Base-by-base conservation (phyloP, 2,113 vertebrate species). In the Scomber scombrus region DNA sequence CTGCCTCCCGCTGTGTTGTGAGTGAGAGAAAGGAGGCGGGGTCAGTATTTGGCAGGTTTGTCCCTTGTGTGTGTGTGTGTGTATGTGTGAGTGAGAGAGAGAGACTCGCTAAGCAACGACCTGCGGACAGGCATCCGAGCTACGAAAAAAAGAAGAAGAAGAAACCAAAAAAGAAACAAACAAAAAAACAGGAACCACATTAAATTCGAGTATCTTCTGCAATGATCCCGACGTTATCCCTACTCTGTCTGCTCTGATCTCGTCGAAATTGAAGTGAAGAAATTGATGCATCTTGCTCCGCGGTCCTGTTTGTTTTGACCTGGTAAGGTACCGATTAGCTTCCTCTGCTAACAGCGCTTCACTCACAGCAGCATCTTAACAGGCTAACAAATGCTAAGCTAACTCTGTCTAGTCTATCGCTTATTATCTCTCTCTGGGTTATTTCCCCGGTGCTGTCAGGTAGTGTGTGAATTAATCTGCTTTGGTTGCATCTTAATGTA, bases 241-340 rank as follows among this genome's bases (percentile, higher is more conserved):
- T 75, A 4, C 82, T 43, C 49, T 78, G 18, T 56, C 70, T 63
- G 29, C 71, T 89, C 5, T 90, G 80, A 87, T 71, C 61, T 14
- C 57, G n/a, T 66, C 72, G 73, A 88, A 72, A 45, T 81, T 71
- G 34, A 1, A 7, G 34, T 40, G 34, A 40, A 69, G 80, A 87
- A 86, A 90, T 92, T 91, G 50, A 92, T 89, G 91, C 76, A 82
- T 88, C 77, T 87, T 62, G 93, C 86, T 75, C 49, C 66, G 66
- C 88, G 81, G 71, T 85, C 57, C 92, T 92, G 90, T 75, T 88
- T 86, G 93, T 84, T 92, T 94, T 94, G 92, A 94, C 91, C 94
- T 91, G 95, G 95, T 95, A 93, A 93, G 94, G 78, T 85, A 75
- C 80, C 73, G 61, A 75, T 89, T 92, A 93, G 90, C 92, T 72